A percentile compares a stretch with the other conserved stretches of the same genome.
These are phyloP conservation scores for Myoxocephalus aenaeus DNA, from an alignment of 2,797 vertebrate genomes.

Conservation along the genomic window DNA sequence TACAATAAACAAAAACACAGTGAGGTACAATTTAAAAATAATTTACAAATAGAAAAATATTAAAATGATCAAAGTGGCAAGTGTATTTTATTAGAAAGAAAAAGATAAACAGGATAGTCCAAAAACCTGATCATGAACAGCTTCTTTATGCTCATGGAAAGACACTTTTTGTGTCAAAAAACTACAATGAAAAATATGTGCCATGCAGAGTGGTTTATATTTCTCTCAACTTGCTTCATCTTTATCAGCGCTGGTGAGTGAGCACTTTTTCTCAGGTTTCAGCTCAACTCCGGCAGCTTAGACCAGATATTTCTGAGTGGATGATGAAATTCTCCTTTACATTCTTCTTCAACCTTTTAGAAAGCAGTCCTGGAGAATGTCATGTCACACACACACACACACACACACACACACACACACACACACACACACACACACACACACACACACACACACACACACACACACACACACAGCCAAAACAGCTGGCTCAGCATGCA, in stretches of 20 bases:
- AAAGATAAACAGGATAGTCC: too few relatives aligned
- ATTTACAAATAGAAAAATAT: too few relatives aligned
- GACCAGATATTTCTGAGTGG: slow-evolving; percentile 66
- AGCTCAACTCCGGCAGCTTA: slow-evolving; percentile 28
- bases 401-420: slow-evolving; percentile 13
- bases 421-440: slow-evolving; percentile 7
- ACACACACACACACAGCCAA: not conserved
- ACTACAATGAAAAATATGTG: not conserved
- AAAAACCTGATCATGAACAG: too few relatives aligned
- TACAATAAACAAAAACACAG: too few relatives aligned
- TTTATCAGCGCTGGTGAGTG: slow-evolving; percentile 23
- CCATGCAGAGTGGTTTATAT: not conserved
- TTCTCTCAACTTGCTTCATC: slow-evolving; percentile 18
- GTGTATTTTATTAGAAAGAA: too few relatives aligned
- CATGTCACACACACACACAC: slow-evolving; percentile 48
- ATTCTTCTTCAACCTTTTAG: slow-evolving; percentile 65
- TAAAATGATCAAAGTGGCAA: too few relatives aligned
- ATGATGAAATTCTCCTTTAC: slow-evolving; percentile 72
- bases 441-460: too few relatives aligned
- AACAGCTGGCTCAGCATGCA: slow-evolving; percentile 13
- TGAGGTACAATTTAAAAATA: too few relatives aligned
- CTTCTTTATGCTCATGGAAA: too few relatives aligned
- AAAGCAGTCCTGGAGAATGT: slow-evolving; percentile 69
- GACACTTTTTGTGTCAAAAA: too few relatives aligned
- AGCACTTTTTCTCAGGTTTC: slow-evolving; percentile 33